Evolutionary conservation across 2,888 invertebrate genomes (phyloP).

Genomic region (Dione juno): DNA sequence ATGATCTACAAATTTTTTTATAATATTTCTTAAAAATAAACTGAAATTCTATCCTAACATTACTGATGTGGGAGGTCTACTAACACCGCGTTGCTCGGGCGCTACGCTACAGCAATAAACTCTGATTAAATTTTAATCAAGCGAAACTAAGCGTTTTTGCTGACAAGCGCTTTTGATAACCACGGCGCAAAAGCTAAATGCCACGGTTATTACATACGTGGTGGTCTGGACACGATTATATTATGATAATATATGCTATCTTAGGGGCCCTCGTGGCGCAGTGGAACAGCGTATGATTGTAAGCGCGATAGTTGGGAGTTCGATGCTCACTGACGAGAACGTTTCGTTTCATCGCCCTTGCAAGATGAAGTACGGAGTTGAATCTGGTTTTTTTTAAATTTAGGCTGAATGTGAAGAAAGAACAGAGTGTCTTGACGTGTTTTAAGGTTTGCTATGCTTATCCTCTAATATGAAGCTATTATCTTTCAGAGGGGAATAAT

Average conservation of each 20-base stretch:
- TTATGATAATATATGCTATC: not conserved
- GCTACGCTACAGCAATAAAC: constrained; percentile 55
- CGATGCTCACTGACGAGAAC: too few relatives aligned
- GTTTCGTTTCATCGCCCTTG: too few relatives aligned
- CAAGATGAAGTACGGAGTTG: too few relatives aligned
- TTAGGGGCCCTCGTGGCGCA: too few relatives aligned
- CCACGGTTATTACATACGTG: constrained; percentile 15
- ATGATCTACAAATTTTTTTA: not conserved
- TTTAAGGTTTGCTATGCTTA: too few relatives aligned
- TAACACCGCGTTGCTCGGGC: constrained; percentile 41
- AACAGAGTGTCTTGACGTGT: too few relatives aligned
- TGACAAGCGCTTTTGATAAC: constrained; percentile 34
- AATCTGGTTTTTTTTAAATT: too few relatives aligned
- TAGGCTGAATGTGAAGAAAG: too few relatives aligned
- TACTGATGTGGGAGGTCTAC: constrained; percentile 7
- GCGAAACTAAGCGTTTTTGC: constrained; percentile 47
- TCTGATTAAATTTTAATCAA: constrained; percentile 69
- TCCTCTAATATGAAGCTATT: too few relatives aligned
- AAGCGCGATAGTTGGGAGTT: too few relatives aligned
- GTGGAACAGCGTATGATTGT: too few relatives aligned
- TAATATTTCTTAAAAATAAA: constrained; percentile 1
- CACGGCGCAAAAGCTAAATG: constrained; percentile 5
- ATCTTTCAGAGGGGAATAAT: too few relatives aligned
- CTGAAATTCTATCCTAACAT: not conserved
- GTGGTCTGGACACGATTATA: not conserved